Evolutionary conservation across 2,113 vertebrate genomes (phyloP).

Genomic region (Microtus pennsylvanicus): DNA sequence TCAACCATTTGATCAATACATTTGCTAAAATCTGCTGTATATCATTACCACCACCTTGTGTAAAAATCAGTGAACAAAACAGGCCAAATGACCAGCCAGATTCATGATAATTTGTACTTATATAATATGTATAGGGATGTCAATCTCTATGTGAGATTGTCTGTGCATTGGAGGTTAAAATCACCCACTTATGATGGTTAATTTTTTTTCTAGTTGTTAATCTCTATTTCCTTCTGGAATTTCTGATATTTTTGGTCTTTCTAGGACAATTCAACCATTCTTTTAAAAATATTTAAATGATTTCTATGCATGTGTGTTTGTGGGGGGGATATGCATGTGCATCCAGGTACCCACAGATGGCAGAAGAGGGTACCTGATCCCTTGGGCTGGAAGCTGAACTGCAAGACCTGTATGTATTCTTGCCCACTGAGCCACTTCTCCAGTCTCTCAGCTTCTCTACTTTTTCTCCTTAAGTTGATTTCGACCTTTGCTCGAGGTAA

Average conservation of each 20-base stretch:
- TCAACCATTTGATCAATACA: not conserved
- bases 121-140: not conserved
- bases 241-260: not conserved
- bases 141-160: not conserved
- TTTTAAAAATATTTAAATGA: not conserved
- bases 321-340: not conserved
- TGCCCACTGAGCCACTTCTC: not conserved
- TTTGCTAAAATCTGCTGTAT: not conserved
- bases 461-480: not conserved
- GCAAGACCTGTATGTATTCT: too few species aligned
- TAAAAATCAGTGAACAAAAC: not conserved
- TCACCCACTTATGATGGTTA: not conserved
- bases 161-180: not conserved
- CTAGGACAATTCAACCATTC: not conserved
- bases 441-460: not conserved
- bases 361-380: not conserved
- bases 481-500: constrained; percentile 31
- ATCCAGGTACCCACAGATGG: not conserved
- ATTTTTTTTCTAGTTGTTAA: not conserved
- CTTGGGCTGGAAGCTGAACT: not conserved
- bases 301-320: not conserved
- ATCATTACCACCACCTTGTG: not conserved
- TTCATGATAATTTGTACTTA: constrained; percentile 35
- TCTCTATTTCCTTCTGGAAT: not conserved
- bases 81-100: not conserved